Conservation (phyloP, 2,113 vertebrate genomes). For the Dasyprocta punctata region DNA sequence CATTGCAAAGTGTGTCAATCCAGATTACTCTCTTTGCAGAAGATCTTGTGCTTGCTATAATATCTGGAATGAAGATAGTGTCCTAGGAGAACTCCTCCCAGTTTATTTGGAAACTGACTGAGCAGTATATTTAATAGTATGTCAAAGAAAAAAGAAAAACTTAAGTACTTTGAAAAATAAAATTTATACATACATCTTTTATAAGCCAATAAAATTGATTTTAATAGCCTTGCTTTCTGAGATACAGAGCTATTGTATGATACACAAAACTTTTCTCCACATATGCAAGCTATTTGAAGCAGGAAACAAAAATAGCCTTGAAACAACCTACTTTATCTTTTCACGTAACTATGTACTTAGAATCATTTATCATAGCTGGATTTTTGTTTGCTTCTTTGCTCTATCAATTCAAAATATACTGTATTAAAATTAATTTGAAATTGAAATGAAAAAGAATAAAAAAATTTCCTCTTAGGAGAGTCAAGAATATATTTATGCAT, state of each 20-base stretch:
- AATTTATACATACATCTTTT: neutral
- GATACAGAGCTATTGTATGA: neutral
- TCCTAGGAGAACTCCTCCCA: neutral
- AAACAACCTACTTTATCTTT: neutral
- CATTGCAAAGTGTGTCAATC: neutral
- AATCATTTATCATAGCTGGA: neutral
- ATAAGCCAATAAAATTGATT: neutral
- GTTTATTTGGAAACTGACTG: neutral
- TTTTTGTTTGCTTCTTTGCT: constrained; percentile 21
- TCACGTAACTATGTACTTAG: neutral
- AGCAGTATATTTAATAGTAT: neutral
- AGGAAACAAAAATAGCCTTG: constrained; percentile 44
- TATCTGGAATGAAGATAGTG: neutral
- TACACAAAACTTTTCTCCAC: neutral
- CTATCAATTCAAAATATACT: constrained; percentile 36
- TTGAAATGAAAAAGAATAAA: constrained; percentile 36
- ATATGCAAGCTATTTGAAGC: neutral
- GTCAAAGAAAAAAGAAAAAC: neutral
- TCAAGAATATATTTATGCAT: neutral
- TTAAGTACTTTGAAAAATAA: neutral
- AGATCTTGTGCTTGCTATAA: neutral
- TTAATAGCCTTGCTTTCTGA: neutral
- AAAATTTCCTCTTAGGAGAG: neutral
- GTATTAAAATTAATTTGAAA: neutral
- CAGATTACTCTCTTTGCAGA: neutral